These are phyloP conservation scores for Bergia sp. DNA, from an alignment of 92 coral and sea anemone species.

Conservation along the genomic window DNA sequence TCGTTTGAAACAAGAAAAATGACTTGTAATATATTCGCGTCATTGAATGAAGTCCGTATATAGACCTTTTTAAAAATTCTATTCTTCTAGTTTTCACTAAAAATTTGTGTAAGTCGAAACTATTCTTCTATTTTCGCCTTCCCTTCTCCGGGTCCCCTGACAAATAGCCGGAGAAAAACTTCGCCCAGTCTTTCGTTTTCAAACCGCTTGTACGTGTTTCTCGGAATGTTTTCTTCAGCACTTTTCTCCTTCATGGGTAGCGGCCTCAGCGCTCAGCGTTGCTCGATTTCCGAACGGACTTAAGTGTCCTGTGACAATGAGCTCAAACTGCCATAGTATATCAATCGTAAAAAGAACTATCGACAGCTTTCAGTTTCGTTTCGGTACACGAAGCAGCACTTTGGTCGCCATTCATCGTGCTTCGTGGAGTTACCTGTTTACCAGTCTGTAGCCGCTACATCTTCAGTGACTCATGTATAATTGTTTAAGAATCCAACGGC, in stretches of 20 bases:
- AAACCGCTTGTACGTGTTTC: neutral
- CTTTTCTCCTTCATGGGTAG: neutral
- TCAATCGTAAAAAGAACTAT: neutral
- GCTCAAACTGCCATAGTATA: neutral
- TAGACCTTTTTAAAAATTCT: no score
- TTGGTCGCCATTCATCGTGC: neutral
- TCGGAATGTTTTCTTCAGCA: constrained; percentile 5
- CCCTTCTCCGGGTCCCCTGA: neutral
- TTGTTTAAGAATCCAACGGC: no score
- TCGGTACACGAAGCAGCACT: neutral
- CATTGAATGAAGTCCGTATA: no score
- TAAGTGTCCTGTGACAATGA: neutral
- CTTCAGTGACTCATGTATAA: no score
- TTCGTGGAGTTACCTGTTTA: neutral
- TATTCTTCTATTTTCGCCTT: neutral
- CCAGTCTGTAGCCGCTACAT: neutral
- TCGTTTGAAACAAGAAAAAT: no score
- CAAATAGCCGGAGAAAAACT: neutral
- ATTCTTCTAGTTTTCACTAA: no score
- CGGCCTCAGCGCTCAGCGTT: neutral
- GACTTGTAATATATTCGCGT: no score
- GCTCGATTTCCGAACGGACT: constrained; percentile 7
- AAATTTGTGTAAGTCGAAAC: neutral
- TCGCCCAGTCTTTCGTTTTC: neutral
- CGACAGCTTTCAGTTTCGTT: neutral